Evolutionary conservation across 2,888 invertebrate genomes (phyloP).

Genomic region (Hoplodrina ambigua): DNA sequence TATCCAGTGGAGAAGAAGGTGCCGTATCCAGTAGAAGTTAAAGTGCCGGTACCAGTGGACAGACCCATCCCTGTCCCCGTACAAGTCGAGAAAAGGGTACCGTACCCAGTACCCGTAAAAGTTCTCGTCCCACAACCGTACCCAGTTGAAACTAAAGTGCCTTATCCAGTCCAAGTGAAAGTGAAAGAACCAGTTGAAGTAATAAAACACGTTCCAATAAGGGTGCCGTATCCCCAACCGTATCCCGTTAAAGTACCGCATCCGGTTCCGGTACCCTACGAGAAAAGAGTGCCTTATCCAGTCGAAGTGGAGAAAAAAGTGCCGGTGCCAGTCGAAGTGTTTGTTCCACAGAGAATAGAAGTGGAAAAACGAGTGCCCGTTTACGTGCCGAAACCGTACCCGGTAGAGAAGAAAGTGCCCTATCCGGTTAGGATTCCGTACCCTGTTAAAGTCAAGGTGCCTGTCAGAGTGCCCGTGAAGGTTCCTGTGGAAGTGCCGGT

Average conservation of each 20-base stretch:
- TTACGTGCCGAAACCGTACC: constrained; percentile 79
- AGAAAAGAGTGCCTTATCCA: constrained; percentile 85
- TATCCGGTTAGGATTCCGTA: constrained; percentile 84
- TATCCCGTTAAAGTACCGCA: constrained; percentile 89
- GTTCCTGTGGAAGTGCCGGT: constrained; percentile 81
- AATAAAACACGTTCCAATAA: constrained; percentile 83
- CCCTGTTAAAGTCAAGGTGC: constrained; percentile 80
- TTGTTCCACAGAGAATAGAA: constrained; percentile 67
- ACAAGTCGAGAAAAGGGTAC: constrained; percentile 83
- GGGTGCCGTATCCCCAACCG: constrained; percentile 85
- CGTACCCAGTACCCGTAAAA: constrained; percentile 84
- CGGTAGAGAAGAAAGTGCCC: constrained; percentile 79
- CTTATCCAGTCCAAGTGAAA: constrained; percentile 87
- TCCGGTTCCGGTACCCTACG: constrained; percentile 86
- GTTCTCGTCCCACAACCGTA: constrained; percentile 86
- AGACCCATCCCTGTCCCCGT: constrained; percentile 83
- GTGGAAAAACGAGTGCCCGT: constrained; percentile 77
- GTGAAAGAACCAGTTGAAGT: constrained; percentile 84
- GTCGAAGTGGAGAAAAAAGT: constrained; percentile 87
- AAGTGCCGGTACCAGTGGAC: constrained; percentile 81
- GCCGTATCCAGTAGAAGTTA: constrained; percentile 82
- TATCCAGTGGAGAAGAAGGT: constrained; percentile 84
- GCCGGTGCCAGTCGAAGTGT: constrained; percentile 82
- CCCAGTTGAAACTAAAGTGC: constrained; percentile 90
- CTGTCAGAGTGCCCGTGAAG: constrained; percentile 70